Evolutionary conservation across 2,113 vertebrate species (phyloP).

Genomic region (Oncorhynchus masou): DNA sequence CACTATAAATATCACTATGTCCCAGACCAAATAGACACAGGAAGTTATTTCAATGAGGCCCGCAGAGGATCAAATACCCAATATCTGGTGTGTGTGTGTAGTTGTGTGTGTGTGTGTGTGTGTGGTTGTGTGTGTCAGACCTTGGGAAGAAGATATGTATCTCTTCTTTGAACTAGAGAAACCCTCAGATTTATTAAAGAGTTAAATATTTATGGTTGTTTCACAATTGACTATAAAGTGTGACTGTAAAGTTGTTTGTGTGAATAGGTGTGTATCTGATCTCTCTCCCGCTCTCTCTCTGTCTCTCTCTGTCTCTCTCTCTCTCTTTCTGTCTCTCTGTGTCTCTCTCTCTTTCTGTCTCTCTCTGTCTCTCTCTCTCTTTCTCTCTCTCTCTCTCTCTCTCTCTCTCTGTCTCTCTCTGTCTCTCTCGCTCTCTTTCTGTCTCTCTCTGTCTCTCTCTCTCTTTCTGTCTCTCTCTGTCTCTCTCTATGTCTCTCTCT

Average conservation of each 20-base stretch:
- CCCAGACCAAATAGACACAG: constrained; percentile 60
- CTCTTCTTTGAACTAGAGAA: neutral
- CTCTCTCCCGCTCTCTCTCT: neutral
- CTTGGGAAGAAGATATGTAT: neutral
- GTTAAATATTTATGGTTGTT: too few species aligned
- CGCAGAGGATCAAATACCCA: constrained; percentile 62
- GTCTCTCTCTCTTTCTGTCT: neutral
- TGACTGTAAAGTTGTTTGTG: constrained; percentile 37
- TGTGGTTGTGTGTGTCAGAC: constrained; percentile 51
- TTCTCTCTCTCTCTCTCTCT: neutral
- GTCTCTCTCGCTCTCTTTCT: too few species aligned
- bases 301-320: neutral
- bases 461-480: neutral
- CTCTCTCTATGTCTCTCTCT: neutral
- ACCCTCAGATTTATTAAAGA: neutral
- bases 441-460: neutral
- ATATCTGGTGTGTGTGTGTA: constrained; percentile 40
- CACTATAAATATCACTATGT: constrained; percentile 30
- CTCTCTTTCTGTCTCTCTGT: neutral
- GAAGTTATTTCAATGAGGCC: constrained; percentile 59
- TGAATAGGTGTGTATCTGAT: constrained; percentile 44
- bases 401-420: too few species aligned
- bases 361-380: neutral
- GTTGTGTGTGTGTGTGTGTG: neutral
- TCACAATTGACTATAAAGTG: constrained; percentile 21